A percentile compares a stretch with the other conserved stretches of the same genome.
phyloP scores from a whole-genome alignment of 2,797 vertebrate species.

The Syndactyla subalaris region DNA sequence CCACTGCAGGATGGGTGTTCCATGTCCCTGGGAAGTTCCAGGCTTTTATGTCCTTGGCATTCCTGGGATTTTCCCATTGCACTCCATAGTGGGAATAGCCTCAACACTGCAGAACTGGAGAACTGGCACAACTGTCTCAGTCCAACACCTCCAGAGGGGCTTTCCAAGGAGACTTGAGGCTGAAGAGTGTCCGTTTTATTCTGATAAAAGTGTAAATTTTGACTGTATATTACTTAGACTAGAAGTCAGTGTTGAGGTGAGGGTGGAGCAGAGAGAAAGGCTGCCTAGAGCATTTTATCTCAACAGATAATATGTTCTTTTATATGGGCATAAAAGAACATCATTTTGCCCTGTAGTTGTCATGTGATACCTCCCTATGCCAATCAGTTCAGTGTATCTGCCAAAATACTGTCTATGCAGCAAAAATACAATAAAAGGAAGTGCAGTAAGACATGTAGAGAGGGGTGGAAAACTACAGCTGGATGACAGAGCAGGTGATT shows the following conservation, averaged over 20 bases:
- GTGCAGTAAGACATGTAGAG: background rate
- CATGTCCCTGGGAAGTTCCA: accelerated
- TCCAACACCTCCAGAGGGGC: background rate
- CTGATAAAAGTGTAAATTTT: background rate
- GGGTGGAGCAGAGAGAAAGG: background rate
- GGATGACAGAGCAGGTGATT: background rate
- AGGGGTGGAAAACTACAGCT: background rate
- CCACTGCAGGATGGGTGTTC: background rate
- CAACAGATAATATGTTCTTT: background rate
- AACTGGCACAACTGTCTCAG: background rate
- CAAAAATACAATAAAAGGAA: background rate
- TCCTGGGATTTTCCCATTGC: background rate
- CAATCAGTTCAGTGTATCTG: background rate
- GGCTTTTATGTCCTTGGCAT: background rate
- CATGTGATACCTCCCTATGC: background rate
- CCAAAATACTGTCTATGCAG: background rate
- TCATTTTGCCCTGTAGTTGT: background rate
- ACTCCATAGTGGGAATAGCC: background rate
- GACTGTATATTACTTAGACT: background rate
- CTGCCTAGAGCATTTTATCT: background rate
- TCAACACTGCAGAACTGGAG: background rate
- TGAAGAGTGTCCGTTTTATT: background rate
- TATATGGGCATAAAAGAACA: background rate
- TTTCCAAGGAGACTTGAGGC: background rate
- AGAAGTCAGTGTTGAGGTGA: background rate